Base-by-base conservation (phyloP, 2,888 invertebrate species). In the Margaritifera margaritifera region DNA sequence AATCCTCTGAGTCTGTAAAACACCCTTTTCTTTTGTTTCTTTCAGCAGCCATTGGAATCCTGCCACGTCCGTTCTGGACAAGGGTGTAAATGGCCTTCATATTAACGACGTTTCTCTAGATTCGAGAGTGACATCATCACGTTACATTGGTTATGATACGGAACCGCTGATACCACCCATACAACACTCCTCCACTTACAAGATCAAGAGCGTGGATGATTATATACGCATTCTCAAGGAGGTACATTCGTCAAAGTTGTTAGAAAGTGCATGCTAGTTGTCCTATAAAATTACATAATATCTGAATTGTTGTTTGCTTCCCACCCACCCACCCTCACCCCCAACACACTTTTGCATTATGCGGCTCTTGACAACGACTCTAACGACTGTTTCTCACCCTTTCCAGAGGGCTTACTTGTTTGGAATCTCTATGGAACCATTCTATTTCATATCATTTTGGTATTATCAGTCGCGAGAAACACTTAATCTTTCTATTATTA, bases 171-270 rank as follows among this genome's bases (percentile, higher is more conserved):
- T 84, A 0, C 80, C 80, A 6, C 87, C 88, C 8, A 85, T 88
- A 53, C 81, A 80, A 42, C 84, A 86, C 65, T 74, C 86, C 6
- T 79, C 86, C n/a, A 87, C 87, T 0, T 88, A 86, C 74, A 74
- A 79, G 31, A 70, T 87, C n/a, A 74, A 80, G n/a, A 77, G 75
- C 24, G 80, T 86, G 8, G 84, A 87, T 54, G 83, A 87, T 24
- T 86, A 82, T 61, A 52, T 81, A 5, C 70, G 79, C 20, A 79
- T 84, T 31, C 58, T 84, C 20, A 53, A 76, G 51, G 80, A 86
- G 74, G 83, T 84, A 69, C 66, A 20, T 19, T 11, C 18, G 27
- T 22, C 20, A n/a, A 31, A 0, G n/a, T 5, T 20, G 25, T 20
- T 50, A 42, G 2, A 42, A 42, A 42, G 42, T 11, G 42, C 11